Evolutionary conservation across 2,113 vertebrate species (phyloP), one percentile per base, ranked within the genome.

Genomic region (Canis aureus): DNA sequence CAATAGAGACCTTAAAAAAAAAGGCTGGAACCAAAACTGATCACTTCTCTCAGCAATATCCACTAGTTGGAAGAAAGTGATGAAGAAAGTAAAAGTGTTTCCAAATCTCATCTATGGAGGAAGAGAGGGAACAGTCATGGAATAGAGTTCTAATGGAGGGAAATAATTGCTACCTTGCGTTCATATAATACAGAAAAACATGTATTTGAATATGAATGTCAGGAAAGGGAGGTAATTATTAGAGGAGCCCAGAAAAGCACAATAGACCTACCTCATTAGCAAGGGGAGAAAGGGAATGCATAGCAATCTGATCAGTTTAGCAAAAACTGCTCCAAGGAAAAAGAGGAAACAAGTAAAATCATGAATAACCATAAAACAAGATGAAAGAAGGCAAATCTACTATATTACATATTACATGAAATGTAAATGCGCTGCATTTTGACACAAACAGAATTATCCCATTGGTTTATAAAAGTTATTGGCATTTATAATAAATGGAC

Each of bases 191-290:
- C 95, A 80, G 93, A 92, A 88, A 95, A 94, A 69, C 83, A 80
- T 59, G 78, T 43, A 95, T 94, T 92, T 97, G 90, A 96, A 90
- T 97, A 94, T 93, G 95, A 97, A 94, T 96, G 79, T 94, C 71
- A 80, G 87, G 73, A 81, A 86, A 94, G 80, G 69, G 60, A 97
- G 53, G 92, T 86, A 67, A 81, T 94, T 91, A 93, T 95, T 97
- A 97, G 62, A 43, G n/a, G 55, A 71, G 93, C 86, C 86, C 38
- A 55, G 62, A 81, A 96, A 76, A 89, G 88, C 55, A 90, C 80
- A 88, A 76, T 67, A 87, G 94, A 64, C 90, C 60, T 82, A 89
- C 53, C 94, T 97, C 86, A 96, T 97, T 95, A 96, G 90, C 84
- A 86, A 78, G 66, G 90, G 38, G 23, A 25, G 32, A 73, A 29